These are phyloP conservation scores for Ctena decussata DNA, from an alignment of 2,888 invertebrate species.

Conservation along the genomic window DNA sequence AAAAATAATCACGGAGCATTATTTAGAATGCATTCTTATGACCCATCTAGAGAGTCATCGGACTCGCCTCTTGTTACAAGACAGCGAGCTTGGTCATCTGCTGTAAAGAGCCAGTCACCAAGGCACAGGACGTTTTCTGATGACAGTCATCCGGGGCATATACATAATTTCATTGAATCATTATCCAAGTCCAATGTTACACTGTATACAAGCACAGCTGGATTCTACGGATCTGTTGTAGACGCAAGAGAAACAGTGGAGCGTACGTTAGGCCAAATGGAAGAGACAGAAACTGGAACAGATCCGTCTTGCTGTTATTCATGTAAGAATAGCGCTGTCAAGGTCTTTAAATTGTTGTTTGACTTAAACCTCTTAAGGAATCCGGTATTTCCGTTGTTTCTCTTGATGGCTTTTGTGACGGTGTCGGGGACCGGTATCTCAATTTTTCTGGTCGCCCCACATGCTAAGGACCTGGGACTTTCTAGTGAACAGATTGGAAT, in stretches of 20 bases:
- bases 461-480: slow-evolving; percentile 52
- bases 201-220: slow-evolving; percentile 44
- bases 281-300: not conserved
- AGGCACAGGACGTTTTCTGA: not conserved
- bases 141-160: not conserved
- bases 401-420: slow-evolving; percentile 46
- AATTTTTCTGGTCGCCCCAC: slow-evolving; percentile 39
- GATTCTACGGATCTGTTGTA: slow-evolving; percentile 38
- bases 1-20: not conserved
- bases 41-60: not conserved
- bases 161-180: slow-evolving; percentile 38
- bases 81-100: not conserved
- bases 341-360: slow-evolving; percentile 18
- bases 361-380: slow-evolving; percentile 29
- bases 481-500: slow-evolving; percentile 43
- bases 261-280: not conserved
- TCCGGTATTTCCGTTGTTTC: slow-evolving; percentile 46
- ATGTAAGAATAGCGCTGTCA: not conserved
- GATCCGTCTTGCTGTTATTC: not conserved
- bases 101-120: not conserved
- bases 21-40: not conserved
- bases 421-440: slow-evolving; percentile 1
- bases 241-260: not conserved
- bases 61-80: not conserved
- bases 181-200: slow-evolving; percentile 48